These are phyloP conservation scores for Acronicta aceris DNA, from an alignment of 2,888 invertebrate species.

Conservation along the genomic window DNA sequence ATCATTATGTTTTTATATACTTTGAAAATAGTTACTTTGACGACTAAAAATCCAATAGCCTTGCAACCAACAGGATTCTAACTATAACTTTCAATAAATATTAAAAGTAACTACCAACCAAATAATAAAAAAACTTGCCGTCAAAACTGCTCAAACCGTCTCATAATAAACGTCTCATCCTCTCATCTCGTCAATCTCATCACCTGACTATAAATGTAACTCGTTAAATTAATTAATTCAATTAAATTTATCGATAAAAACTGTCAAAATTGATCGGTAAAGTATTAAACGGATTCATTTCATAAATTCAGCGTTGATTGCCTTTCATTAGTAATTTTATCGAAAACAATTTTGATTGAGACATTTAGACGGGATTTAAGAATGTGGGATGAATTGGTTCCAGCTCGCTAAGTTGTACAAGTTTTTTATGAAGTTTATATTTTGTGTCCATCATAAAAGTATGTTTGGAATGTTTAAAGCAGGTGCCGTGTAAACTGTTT, in stretches of 20 bases:
- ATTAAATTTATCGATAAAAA: conserved; percentile 47
- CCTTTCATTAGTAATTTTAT: conserved; percentile 42
- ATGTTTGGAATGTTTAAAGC: not conserved
- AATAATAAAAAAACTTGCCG: not conserved
- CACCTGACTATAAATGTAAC: conserved; percentile 30
- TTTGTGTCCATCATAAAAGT: conserved; percentile 12
- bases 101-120: too few species aligned
- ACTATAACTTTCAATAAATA: too few species aligned
- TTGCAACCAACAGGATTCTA: too few species aligned
- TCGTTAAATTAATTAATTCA: conserved; percentile 53
- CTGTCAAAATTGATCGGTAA: conserved; percentile 50
- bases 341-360: conserved; percentile 48
- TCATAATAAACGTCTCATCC: too few species aligned
- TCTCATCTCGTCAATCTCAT: conserved; percentile 10
- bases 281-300: conserved; percentile 44
- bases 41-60: too few species aligned
- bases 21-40: too few species aligned
- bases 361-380: conserved; percentile 26
- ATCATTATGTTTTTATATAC: too few species aligned
- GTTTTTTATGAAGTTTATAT: conserved; percentile 27
- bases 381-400: conserved; percentile 34
- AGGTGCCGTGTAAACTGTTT: too few species aligned
- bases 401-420: conserved; percentile 19
- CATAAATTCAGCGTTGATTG: conserved; percentile 50
- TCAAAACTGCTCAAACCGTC: conserved; percentile 22